These are phyloP conservation scores for Xestia sexstrigata DNA, from an alignment of 2,888 invertebrate genomes.

Conservation along the genomic window DNA sequence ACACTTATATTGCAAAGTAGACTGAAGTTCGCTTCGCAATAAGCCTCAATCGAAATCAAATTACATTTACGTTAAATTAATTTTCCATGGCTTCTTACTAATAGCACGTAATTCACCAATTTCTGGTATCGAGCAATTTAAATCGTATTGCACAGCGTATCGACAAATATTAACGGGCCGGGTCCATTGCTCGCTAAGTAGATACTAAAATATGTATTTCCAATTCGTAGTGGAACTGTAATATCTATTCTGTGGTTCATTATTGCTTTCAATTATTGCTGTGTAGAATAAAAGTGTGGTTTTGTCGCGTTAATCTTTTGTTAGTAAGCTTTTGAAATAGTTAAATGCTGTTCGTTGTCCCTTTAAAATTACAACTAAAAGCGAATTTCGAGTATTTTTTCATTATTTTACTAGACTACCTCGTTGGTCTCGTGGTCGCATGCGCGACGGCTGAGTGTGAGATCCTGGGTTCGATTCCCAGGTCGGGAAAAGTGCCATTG, in stretches of 20 bases:
- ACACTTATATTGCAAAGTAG: constrained; percentile 21
- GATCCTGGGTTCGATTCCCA: neutral
- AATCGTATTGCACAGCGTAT: constrained; percentile 59
- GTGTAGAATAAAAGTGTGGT: constrained; percentile 23
- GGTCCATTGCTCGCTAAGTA: constrained; percentile 46
- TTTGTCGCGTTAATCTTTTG: constrained; percentile 13
- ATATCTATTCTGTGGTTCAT: constrained; percentile 48
- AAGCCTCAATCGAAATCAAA: constrained; percentile 60
- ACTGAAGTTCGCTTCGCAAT: constrained; percentile 39
- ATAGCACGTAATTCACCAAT: constrained; percentile 53
- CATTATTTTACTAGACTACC: neutral
- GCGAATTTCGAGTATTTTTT: neutral
- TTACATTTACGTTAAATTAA: constrained; percentile 62
- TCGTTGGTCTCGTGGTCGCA: too few species aligned
- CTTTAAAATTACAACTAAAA: neutral
- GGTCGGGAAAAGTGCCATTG: neutral
- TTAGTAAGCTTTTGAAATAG: neutral
- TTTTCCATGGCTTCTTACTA: constrained; percentile 61
- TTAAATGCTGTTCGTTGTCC: neutral
- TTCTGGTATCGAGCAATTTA: constrained; percentile 60
- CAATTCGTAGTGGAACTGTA: constrained; percentile 51
- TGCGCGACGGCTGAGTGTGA: neutral
- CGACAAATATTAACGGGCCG: constrained; percentile 49
- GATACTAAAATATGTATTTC: constrained; percentile 64
- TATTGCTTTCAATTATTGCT: constrained; percentile 39